Evolutionary conservation across 2,113 vertebrate genomes (phyloP).

Genomic region (Sylvicapra grimmia): DNA sequence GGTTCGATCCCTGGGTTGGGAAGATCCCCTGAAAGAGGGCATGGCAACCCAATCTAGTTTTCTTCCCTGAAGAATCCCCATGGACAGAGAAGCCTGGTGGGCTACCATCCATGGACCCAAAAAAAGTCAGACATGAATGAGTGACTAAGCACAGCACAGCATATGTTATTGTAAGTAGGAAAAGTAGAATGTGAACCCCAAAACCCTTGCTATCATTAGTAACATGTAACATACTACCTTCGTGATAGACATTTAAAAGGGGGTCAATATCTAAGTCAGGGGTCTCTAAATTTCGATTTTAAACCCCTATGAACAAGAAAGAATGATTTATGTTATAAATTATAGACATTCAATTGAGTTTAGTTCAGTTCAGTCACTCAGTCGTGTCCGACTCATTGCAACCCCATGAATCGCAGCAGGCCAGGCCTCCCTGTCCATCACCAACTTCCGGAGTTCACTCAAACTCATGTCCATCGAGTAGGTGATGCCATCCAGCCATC

Average conservation of each 20-base stretch:
- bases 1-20: not conserved
- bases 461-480: too few species aligned
- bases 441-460: too few species aligned
- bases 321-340: not conserved
- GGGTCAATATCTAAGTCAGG: not conserved
- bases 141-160: not conserved
- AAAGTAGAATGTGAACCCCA: not conserved
- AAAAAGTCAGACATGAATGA: not conserved
- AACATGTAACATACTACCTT: not conserved
- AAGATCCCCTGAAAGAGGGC: not conserved
- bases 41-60: not conserved
- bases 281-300: not conserved
- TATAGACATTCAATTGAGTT: not conserved
- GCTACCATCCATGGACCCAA: not conserved
- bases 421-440: too few species aligned
- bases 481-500: too few species aligned
- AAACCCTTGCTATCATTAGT: not conserved
- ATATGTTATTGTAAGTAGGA: not conserved
- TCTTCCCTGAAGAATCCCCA: not conserved
- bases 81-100: not conserved
- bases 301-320: not conserved
- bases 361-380: too few species aligned
- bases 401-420: too few species aligned
- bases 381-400: too few species aligned
- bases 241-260: not conserved